phyloP scores from a whole-genome alignment of 2,113 vertebrate species.

The Alexandromys fortis region DNA sequence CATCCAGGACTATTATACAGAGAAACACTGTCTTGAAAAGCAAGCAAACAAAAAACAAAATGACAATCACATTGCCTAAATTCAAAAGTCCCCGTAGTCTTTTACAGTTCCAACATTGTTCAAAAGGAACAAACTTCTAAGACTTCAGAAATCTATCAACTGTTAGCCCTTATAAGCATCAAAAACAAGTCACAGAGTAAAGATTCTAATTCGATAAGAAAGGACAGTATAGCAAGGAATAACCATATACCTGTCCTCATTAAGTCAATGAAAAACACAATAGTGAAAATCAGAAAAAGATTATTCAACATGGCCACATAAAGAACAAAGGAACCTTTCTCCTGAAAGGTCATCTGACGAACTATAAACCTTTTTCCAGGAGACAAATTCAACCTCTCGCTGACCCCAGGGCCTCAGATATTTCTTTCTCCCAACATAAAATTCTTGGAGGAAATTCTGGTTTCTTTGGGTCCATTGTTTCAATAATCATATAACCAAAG shows the following conservation, averaged over 20 bases:
- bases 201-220: not conserved
- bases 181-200: not conserved
- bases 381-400: not conserved
- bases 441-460: not conserved
- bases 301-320: not conserved
- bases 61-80: not conserved
- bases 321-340: not conserved
- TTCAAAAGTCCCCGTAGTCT: not conserved
- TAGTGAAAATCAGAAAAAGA: not conserved
- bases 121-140: not conserved
- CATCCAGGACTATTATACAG: not conserved
- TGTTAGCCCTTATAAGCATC: not conserved
- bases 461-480: not conserved
- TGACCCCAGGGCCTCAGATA: not conserved
- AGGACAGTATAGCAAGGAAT: not conserved
- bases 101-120: not conserved
- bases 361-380: not conserved
- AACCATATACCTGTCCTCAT: not conserved
- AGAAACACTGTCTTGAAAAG: not conserved
- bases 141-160: not conserved
- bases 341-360: not conserved
- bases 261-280: not conserved
- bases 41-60: not conserved
- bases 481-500: not conserved
- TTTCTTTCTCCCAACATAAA: not conserved